Percentiles rank a stretch among this genome's conserved stretches.
phyloP scores from a whole-genome alignment of 2,888 invertebrate species.

The Pasiphila rectangulata region DNA sequence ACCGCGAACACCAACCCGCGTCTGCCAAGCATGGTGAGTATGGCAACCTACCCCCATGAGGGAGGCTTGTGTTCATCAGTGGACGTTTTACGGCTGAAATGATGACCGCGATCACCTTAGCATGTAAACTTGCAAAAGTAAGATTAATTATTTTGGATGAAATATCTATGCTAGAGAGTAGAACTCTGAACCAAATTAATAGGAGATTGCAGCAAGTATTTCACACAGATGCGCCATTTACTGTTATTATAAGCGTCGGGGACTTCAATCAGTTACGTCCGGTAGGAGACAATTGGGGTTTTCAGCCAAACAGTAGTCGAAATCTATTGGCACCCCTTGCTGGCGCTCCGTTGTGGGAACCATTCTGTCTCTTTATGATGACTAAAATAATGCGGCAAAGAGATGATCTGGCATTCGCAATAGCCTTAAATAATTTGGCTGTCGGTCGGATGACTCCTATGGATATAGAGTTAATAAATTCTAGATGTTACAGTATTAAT shows the following conservation, averaged over 20 bases:
- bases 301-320: slow-evolving; percentile 14
- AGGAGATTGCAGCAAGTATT: slow-evolving; percentile 1
- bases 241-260: slow-evolving; percentile 18
- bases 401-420: slow-evolving; percentile 21
- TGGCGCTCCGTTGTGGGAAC: slow-evolving; percentile 19
- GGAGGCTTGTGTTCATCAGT: no score
- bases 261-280: slow-evolving; percentile 21
- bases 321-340: slow-evolving; percentile 18
- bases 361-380: slow-evolving; percentile 14
- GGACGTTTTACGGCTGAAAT: no score
- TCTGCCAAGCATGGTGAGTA: no score
- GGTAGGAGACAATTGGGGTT: slow-evolving; percentile 24
- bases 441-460: slow-evolving; percentile 17
- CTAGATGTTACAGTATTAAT: no score
- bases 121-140: no score
- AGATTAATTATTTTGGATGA: no score
- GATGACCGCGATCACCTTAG: no score
- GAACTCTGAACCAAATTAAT: slow-evolving; percentile 15
- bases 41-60: no score
- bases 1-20: no score
- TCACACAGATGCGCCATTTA: slow-evolving; percentile 6
- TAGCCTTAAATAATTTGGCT: slow-evolving; percentile 22
- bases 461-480: no score
- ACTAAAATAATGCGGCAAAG: slow-evolving; percentile 24
- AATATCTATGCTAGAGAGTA: slow-evolving; percentile 12